These are phyloP conservation scores for Protonibea diacanthus DNA, from an alignment of 2,797 vertebrate species.

Conservation along the genomic window DNA sequence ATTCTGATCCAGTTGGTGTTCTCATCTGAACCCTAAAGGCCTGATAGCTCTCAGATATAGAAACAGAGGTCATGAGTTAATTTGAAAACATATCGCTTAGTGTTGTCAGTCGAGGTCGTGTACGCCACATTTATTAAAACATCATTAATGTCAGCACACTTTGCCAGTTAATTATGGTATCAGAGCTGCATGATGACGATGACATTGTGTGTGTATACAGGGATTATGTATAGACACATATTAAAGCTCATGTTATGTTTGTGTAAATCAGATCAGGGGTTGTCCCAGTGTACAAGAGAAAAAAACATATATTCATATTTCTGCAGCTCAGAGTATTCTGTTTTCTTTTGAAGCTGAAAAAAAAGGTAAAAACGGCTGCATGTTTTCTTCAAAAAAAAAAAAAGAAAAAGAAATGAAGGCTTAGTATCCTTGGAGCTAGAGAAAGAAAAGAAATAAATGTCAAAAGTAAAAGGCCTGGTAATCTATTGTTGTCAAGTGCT, in stretches of 20 bases:
- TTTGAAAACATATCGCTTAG: background rate
- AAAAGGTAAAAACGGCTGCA: background rate
- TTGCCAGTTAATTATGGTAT: background rate
- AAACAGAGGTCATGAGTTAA: background rate
- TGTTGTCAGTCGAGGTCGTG: background rate
- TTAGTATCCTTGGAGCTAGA: constrained; percentile 18
- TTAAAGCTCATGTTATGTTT: background rate
- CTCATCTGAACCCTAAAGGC: background rate
- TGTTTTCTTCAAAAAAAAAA: background rate
- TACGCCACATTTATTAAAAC: no score
- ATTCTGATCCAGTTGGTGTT: background rate
- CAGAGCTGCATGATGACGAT: background rate
- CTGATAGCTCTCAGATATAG: background rate
- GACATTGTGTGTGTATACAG: background rate
- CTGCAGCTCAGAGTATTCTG: constrained; percentile 1
- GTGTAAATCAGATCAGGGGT: background rate
- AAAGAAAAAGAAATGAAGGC: constrained; percentile 3
- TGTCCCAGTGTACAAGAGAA: background rate
- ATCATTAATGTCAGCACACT: no score
- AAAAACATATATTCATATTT: background rate
- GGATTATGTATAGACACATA: background rate
- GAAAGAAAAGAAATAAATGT: constrained; percentile 17
- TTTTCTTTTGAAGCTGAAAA: constrained; percentile 26
- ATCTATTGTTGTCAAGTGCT: constrained; percentile 16
- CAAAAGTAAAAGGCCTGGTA: background rate